Conservation (phyloP, 2,113 vertebrate species). For the Pelusios castaneus region DNA sequence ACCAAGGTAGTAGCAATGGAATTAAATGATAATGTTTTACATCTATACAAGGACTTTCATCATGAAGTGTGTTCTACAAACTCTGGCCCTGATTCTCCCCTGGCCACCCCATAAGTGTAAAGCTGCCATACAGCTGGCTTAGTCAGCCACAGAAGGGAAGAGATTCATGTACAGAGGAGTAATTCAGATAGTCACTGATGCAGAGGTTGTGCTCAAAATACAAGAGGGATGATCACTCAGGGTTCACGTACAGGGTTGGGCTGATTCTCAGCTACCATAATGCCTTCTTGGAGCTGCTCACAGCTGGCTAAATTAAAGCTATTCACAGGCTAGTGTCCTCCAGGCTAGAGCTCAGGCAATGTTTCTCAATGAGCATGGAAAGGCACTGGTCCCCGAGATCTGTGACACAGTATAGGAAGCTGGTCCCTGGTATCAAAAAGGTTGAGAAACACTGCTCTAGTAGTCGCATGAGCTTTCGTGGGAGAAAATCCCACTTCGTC, state of each 20-base stretch:
- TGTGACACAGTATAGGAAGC: no score
- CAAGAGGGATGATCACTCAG: background rate
- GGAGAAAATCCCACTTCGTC: no score
- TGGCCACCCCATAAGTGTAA: background rate
- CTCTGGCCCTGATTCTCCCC: background rate
- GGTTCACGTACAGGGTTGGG: background rate
- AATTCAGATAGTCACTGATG: accelerated
- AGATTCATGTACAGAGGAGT: accelerated
- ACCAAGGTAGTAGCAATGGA: accelerated
- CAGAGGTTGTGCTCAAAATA: background rate
- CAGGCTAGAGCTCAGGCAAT: no score
- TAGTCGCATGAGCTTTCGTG: no score
- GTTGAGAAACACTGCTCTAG: no score
- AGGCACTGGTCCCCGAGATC: no score
- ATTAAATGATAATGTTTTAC: background rate
- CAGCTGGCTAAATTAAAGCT: background rate
- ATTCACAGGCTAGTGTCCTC: background rate
- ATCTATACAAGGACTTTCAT: accelerated
- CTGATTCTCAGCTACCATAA: background rate
- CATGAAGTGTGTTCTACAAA: background rate
- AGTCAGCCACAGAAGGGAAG: accelerated
- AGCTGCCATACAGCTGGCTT: accelerated
- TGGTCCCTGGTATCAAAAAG: no score
- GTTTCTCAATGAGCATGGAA: no score
- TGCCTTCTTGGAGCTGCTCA: background rate